Conservation (phyloP, 2,888 invertebrate species). For the Pheosia gnoma region DNA sequence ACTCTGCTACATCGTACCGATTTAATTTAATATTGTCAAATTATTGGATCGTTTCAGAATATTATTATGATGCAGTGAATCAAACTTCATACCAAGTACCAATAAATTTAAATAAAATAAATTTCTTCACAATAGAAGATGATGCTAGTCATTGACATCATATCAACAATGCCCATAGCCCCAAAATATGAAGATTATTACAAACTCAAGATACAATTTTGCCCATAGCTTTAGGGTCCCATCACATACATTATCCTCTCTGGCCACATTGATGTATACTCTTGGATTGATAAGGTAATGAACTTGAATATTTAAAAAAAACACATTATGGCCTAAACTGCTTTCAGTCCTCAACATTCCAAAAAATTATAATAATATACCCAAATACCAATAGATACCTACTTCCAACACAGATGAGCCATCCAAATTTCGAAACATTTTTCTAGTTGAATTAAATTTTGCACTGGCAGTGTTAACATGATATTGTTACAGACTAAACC, state of each 20-base stretch:
- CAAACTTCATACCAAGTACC: slow-evolving; percentile 9
- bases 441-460: no score
- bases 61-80: slow-evolving; percentile 12
- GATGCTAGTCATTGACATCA: neutral
- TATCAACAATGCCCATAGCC: slow-evolving; percentile 22
- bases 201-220: slow-evolving; percentile 12
- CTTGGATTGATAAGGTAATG: neutral
- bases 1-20: slow-evolving; percentile 70
- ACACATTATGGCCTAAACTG: neutral
- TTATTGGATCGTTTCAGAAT: slow-evolving; percentile 50
- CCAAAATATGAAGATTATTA: slow-evolving; percentile 9
- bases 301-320: slow-evolving; percentile 1
- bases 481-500: no score
- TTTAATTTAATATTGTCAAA: slow-evolving; percentile 80
- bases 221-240: slow-evolving; percentile 5
- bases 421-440: no score
- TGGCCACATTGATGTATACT: neutral
- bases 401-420: neutral
- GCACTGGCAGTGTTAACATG: no score
- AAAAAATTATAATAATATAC: no score
- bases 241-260: no score
- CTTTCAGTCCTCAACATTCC: no score
- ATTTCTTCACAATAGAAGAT: neutral
- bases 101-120: slow-evolving; percentile 5
- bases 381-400: neutral